Evolutionary conservation across 2,888 invertebrate species (phyloP), one percentile per base, ranked within the genome.

Genomic region (Glyphotaelius pellucidus): DNA sequence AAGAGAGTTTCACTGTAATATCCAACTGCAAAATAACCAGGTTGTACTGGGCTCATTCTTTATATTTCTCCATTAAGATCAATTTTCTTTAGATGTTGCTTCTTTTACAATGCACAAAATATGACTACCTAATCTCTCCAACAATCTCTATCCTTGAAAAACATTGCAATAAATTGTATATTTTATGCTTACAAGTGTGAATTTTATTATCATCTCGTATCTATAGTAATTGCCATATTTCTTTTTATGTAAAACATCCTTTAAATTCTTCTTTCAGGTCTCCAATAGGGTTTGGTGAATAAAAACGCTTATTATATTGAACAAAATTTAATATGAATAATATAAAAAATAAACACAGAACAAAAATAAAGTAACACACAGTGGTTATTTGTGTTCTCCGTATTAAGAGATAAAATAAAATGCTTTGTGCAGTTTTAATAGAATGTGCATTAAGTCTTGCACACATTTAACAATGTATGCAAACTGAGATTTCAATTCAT

Each of bases 161-260:
- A 79, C 32, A 89, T 32, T 35, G 80, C 88, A 89, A 89, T 89
- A 89, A 89, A 89, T 15, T 89, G 11, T 89, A 38, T 89, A 89
- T 89, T 89, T 89, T 89, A 89, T 79, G 88, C 88, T 89, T 79
- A 81, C 30, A 81, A 81, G 2, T 32, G 81, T 32, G 31, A 32
- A 32, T 15, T 81, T 81, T 81, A 67, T 67, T 67, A 25, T 67
- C 25, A 2, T 67, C 25, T 67, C 67, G 1, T 67, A 25, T n/a
- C 67, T 67, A 67, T 0, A 67, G 67, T n/a, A 67, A 67, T n/a
- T 14, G 47, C 47, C 15, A 3, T 47, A 47, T 47, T 47, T 47
- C n/a, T 14, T 15, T 15, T 14, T 0, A 52, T 19, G 52, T 19
- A 19, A 52, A 67, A 67, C 25, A 67, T 67, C 67, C 25, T n/a